Conservation (phyloP, 53 echinoderm and acorn worm genomes). For the Zoroaster sp. region DNA sequence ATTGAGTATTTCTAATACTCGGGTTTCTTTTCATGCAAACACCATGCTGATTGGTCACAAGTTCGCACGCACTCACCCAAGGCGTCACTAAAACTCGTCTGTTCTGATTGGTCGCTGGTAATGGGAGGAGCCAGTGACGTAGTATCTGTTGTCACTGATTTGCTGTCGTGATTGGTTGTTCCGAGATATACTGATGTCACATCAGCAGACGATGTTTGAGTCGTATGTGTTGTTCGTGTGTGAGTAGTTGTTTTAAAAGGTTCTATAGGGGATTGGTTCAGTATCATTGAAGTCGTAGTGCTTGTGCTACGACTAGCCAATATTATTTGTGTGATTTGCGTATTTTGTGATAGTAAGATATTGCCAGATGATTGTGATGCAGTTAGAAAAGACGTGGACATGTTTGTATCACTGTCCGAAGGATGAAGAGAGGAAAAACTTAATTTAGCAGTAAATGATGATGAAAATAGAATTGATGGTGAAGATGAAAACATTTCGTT, state of each 20-base stretch:
- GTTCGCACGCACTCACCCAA: not conserved
- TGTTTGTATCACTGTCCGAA: not conserved
- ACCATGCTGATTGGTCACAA: conserved; percentile 30
- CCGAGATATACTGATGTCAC: not conserved
- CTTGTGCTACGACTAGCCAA: too few relatives aligned
- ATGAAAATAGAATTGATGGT: not conserved
- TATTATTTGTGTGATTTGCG: not conserved
- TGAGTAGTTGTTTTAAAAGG: not conserved
- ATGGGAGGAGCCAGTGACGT: not conserved
- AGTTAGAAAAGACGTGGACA: not conserved
- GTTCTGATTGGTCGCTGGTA: conserved; percentile 38
- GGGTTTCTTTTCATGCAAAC: conserved; percentile 20
- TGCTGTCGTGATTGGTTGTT: conserved; percentile 15
- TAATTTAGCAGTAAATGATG: too few relatives aligned
- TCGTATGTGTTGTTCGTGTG: not conserved
- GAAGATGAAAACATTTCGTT: not conserved
- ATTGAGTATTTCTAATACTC: not conserved
- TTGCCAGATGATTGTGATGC: not conserved
- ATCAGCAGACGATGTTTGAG: not conserved
- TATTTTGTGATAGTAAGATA: not conserved
- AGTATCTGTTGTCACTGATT: conserved; percentile 8
- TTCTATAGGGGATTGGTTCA: not conserved
- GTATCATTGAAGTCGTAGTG: not conserved
- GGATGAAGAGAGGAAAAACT: not conserved
- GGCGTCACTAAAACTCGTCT: not conserved